Evolutionary conservation across 2,797 vertebrate genomes (phyloP).

Genomic region (Naso thynnoides): DNA sequence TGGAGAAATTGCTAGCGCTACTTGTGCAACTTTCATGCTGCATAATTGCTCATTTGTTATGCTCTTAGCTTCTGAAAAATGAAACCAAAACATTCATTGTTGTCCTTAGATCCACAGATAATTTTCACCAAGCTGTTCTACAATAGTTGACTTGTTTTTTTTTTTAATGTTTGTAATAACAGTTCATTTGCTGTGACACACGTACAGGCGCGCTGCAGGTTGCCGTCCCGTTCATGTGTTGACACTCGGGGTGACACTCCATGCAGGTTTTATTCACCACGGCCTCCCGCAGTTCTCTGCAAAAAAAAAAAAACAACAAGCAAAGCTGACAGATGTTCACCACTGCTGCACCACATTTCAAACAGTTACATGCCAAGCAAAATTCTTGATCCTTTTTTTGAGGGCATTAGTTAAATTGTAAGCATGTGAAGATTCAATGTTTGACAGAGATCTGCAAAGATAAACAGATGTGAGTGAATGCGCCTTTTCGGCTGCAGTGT

Average conservation of each 20-base stretch:
- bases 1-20: constrained; percentile 34
- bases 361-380: constrained; percentile 44
- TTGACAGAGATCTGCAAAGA: constrained; percentile 73
- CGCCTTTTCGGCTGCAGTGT: constrained; percentile 54
- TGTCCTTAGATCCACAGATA: constrained; percentile 11
- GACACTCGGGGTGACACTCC: constrained; percentile 92
- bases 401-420: constrained; percentile 74
- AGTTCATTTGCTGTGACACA: constrained; percentile 33
- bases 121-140: not conserved
- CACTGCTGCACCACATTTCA: constrained; percentile 24
- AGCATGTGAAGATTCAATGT: constrained; percentile 69
- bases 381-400: constrained; percentile 37
- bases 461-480: constrained; percentile 65
- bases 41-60: constrained; percentile 24
- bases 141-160: not conserved
- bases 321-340: constrained; percentile 36
- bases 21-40: constrained; percentile 25
- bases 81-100: not conserved
- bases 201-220: constrained; percentile 93
- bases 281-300: constrained; percentile 91
- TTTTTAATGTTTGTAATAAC: constrained; percentile 8
- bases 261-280: constrained; percentile 86
- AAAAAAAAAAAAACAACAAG: constrained; percentile 57
- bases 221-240: constrained; percentile 80
- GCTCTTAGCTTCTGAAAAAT: constrained; percentile 5